Percentiles rank a stretch among this genome's conserved stretches.
Evolutionary conservation across 2,113 vertebrate genomes (phyloP).

Genomic region (Thinocorus orbignyianus): DNA sequence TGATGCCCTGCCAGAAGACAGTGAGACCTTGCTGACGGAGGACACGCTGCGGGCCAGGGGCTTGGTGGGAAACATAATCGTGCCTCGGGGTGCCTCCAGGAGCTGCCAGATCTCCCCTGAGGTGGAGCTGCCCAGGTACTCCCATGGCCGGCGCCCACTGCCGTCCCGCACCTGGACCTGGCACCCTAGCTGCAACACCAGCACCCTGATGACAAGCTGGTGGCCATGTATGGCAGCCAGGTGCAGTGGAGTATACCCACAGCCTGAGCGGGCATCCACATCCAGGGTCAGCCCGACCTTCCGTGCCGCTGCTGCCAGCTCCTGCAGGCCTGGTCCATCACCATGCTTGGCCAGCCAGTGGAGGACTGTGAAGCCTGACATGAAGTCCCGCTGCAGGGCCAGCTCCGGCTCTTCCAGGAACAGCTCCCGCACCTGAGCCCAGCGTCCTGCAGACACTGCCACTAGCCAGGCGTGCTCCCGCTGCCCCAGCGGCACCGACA

Average conservation of each 20-base stretch:
- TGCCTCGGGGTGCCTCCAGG: slow-evolving; percentile 80
- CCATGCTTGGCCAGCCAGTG: slow-evolving; percentile 98
- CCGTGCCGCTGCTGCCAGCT: slow-evolving; percentile 77
- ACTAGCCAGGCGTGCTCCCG: slow-evolving; percentile 90
- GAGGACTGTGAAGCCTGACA: slow-evolving; percentile 89
- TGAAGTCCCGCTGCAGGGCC: slow-evolving; percentile 85
- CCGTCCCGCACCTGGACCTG: slow-evolving; percentile 80
- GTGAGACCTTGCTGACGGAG: slow-evolving; percentile 34
- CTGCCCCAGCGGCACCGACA: slow-evolving; percentile 79
- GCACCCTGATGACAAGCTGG: slow-evolving; percentile 81
- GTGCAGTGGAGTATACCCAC: slow-evolving; percentile 91
- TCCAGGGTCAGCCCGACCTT: slow-evolving; percentile 79
- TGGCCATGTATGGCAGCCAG: slow-evolving; percentile 89
- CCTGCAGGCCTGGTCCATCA: slow-evolving; percentile 81
- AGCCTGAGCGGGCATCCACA: slow-evolving; percentile 77
- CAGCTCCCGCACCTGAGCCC: slow-evolving; percentile 80
- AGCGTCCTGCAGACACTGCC: slow-evolving; percentile 80
- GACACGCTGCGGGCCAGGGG: slow-evolving; percentile 19
- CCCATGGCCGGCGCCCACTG: slow-evolving; percentile 89
- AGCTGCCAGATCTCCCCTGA: slow-evolving; percentile 82
- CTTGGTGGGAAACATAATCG: slow-evolving; percentile 71
- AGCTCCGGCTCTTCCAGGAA: slow-evolving; percentile 85
- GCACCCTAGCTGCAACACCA: slow-evolving; percentile 85
- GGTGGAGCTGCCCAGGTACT: slow-evolving; percentile 79
- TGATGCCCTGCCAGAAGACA: slow-evolving; percentile 50